Evolutionary conservation across 2,797 vertebrate species (phyloP).

Genomic region (Megaceryle alcyon): DNA sequence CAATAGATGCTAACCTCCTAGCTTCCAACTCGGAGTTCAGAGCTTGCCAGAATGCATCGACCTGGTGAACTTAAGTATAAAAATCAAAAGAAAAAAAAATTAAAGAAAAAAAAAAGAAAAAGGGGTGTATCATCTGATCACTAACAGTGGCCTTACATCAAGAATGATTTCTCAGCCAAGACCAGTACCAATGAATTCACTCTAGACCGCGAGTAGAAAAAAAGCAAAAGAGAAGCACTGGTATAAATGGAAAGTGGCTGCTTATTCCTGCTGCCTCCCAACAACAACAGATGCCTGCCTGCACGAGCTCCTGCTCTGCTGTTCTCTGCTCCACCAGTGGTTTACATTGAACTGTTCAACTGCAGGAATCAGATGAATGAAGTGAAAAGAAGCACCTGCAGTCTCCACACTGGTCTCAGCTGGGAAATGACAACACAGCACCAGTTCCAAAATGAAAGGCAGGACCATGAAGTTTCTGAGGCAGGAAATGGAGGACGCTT

Average conservation of each 20-base stretch:
- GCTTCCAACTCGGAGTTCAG: background rate
- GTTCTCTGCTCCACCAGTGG: background rate
- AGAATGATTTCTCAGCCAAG: background rate
- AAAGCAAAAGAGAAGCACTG: background rate
- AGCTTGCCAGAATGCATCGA: background rate
- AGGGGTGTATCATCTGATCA: background rate
- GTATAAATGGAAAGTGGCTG: background rate
- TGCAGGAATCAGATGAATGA: background rate
- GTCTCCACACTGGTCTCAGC: background rate
- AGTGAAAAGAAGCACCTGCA: constrained; percentile 12
- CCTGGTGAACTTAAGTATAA: background rate
- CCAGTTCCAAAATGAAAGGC: constrained; percentile 60
- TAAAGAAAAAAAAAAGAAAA: fast-evolving
- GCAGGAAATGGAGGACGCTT: constrained; percentile 67
- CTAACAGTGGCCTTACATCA: background rate
- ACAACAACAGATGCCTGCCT: background rate
- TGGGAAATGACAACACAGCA: background rate
- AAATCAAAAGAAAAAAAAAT: fast-evolving
- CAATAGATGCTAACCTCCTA: background rate
- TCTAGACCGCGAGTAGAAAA: fast-evolving
- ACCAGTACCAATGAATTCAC: background rate
- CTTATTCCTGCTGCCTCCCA: background rate
- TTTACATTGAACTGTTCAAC: background rate
- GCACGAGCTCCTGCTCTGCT: background rate
- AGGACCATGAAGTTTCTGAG: constrained; percentile 33